Base-by-base conservation (phyloP, 1,140 invertebrate species). In the Eubasilissa regina region DNA sequence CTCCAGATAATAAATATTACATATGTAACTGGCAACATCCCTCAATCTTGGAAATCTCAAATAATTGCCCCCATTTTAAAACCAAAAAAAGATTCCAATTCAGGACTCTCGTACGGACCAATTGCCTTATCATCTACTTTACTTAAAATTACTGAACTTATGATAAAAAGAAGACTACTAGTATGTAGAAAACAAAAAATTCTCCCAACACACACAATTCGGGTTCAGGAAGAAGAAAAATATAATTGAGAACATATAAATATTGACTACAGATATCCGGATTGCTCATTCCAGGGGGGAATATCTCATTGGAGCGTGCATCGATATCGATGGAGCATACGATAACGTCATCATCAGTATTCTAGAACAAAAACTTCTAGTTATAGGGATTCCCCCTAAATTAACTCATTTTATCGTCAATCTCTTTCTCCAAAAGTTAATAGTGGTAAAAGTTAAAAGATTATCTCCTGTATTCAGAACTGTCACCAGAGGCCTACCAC, bases 21-120 rank as follows among this genome's bases (percentile, higher is more conserved):
- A n/a, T 56, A 15, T 56, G 53, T 15, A 56, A 17, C 53, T 7
- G n/a, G 13, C 8, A 56, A n/a, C 13, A 56, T 56, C 1, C 53
- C 11, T n/a, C 53, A 8, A 8, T 10, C 53, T 17, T 56, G 53
- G 13, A 56, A 56, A n/a, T 17, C 53, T n/a, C 53, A 56, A 56
- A 17, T 15, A 17, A 56, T 56, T 17, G 15, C 15, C 53, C 53
- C n/a, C 17, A 56, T 56, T 17, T 17, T 56, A n/a, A 56, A 56
- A 15, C 53, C 53, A 9, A 56, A 56, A n/a, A 56, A 56, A 6
- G 53, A 56, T 56, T n/a, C 53, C n/a, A 56, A 56, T n/a, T n/a
- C 10, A n/a, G 25, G 25, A 35, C 25, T 35, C 25, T 56, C 53
- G 1, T 56, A 56, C 53, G 1, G 53, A n/a, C 53, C 4, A 9